phyloP scores from a whole-genome alignment of 1,140 invertebrate genomes.

The Diachasmimorpha longicaudata region DNA sequence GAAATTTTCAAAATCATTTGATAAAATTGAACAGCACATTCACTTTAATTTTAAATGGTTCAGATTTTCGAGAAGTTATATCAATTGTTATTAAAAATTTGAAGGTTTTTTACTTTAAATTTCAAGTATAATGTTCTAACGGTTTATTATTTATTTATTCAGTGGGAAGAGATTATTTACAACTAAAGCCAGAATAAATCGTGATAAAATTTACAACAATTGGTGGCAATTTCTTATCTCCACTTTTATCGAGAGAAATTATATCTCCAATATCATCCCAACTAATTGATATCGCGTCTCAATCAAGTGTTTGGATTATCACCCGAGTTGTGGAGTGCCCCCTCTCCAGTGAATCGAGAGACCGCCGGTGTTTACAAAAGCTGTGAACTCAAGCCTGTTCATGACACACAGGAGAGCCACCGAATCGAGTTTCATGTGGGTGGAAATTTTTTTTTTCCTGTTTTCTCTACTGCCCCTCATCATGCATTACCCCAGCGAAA shows the following conservation, averaged over 20 bases:
- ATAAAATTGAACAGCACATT: too few species aligned
- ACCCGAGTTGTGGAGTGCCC: constrained; percentile 19
- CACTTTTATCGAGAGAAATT: neutral
- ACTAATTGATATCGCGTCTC: constrained; percentile 59
- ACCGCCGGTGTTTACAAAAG: constrained; percentile 52
- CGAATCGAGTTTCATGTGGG: constrained; percentile 30
- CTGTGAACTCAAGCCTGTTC: constrained; percentile 51
- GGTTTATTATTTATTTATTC: too few species aligned
- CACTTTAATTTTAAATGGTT: too few species aligned
- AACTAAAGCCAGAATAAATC: too few species aligned
- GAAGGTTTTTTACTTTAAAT: too few species aligned
- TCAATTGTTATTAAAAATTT: too few species aligned
- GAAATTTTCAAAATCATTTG: too few species aligned
- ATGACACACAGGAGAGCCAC: constrained; percentile 42
- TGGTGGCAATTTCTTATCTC: too few species aligned
- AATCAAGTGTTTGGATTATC: constrained; percentile 62
- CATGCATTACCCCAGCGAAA: neutral
- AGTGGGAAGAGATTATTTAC: too few species aligned
- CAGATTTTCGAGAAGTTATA: too few species aligned
- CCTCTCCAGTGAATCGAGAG: constrained; percentile 13
- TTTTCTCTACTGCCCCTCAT: neutral
- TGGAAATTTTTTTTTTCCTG: constrained; percentile 1
- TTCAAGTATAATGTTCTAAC: too few species aligned
- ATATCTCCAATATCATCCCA: constrained; percentile 27
- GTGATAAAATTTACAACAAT: too few species aligned